Conservation (phyloP, 2,113 vertebrate species). For the Puntigrus tetrazona region DNA sequence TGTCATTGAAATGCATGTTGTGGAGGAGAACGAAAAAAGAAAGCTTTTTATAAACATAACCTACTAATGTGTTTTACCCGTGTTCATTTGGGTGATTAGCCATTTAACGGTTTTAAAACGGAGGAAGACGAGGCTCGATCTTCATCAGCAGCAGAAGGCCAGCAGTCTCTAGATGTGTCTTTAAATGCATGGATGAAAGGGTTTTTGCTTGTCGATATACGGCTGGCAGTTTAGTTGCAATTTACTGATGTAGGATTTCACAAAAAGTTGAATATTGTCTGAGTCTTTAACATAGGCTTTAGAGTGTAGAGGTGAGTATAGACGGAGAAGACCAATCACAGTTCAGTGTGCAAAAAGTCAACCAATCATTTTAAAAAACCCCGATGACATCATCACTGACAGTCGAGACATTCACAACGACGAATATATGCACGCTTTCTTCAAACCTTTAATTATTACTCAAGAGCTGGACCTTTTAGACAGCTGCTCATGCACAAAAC, state of each 20-base stretch:
- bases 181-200: too few species aligned
- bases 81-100: constrained; percentile 54
- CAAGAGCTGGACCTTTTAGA: neutral
- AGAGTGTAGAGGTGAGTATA: neutral
- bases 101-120: constrained; percentile 55
- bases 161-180: too few species aligned
- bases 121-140: neutral
- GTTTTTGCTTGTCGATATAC: neutral
- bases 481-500: too few species aligned
- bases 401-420: neutral
- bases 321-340: neutral
- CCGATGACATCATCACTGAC: neutral
- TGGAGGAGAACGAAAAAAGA: constrained; percentile 33
- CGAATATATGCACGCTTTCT: neutral
- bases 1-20: constrained; percentile 77
- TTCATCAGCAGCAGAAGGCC: neutral
- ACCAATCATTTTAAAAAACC: neutral
- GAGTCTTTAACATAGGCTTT: neutral
- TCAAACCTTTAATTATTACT: neutral
- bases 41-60: constrained; percentile 54
- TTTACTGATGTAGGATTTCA: neutral
- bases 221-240: neutral
- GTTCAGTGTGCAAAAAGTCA: neutral
- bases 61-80: constrained; percentile 49
- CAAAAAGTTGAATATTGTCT: neutral